Percentiles rank a stretch among this genome's conserved stretches.
Evolutionary conservation across 2,888 invertebrate species (phyloP).

Genomic region (Lepidochitona cinerea): DNA sequence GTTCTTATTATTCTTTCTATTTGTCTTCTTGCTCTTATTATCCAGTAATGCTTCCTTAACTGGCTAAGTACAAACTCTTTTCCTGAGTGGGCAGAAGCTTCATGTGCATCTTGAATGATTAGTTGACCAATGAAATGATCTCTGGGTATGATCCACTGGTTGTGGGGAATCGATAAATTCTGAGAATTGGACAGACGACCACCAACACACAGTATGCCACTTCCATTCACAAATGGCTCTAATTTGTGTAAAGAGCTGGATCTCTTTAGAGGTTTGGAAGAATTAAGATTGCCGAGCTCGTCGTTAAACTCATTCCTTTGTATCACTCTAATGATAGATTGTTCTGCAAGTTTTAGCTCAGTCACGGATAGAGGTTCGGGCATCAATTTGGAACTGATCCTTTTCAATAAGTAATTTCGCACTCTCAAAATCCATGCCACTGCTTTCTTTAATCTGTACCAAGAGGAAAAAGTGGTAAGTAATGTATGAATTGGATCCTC

Average conservation of each 20-base stretch:
- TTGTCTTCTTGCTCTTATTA: slow-evolving; percentile 14
- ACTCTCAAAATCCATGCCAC: neutral
- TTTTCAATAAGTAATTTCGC: neutral
- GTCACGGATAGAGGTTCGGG: neutral
- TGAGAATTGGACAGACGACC: neutral
- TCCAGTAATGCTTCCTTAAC: slow-evolving; percentile 28
- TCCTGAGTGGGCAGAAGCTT: slow-evolving; percentile 16
- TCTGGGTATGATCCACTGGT: neutral
- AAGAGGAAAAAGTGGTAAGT: neutral
- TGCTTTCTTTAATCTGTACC: neutral
- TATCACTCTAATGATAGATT: neutral
- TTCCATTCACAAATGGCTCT: neutral
- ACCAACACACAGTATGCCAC: neutral
- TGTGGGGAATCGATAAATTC: neutral
- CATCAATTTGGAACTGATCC: neutral
- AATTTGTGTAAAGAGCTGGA: neutral
- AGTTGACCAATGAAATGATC: neutral
- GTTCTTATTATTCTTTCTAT: neutral
- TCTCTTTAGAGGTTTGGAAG: neutral
- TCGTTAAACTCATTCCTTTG: neutral
- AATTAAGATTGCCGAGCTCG: neutral
- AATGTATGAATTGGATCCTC: neutral
- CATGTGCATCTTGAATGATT: slow-evolving; percentile 25
- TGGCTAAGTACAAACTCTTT: slow-evolving; percentile 23
- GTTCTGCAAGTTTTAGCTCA: neutral